Conservation (phyloP, 1,140 invertebrate species). For the Littorina saxatilis region DNA sequence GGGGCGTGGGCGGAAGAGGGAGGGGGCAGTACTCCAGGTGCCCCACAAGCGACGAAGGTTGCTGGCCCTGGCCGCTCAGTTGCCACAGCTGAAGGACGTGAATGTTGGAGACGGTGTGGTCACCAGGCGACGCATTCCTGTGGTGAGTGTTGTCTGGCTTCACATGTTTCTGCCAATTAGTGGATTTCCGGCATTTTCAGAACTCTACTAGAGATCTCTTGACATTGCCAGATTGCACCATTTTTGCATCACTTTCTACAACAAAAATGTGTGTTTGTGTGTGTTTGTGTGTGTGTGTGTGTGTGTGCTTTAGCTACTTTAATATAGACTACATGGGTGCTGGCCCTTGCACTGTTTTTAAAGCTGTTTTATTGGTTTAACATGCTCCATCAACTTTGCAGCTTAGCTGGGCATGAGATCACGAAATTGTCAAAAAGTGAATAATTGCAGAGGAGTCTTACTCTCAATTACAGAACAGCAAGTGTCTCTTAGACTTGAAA, state of each 20-base stretch:
- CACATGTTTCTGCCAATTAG: neutral
- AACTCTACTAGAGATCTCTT: neutral
- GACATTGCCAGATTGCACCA: neutral
- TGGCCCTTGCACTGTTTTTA: neutral
- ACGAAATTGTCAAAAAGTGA: no score
- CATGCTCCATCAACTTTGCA: no score
- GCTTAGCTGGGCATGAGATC: no score
- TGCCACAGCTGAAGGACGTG: constrained; percentile 35
- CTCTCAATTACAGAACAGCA: no score
- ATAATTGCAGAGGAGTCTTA: no score
- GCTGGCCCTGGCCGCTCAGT: neutral
- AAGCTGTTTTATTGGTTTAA: neutral
- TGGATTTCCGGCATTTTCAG: no score
- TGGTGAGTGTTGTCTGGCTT: constrained; percentile 41
- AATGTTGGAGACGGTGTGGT: constrained; percentile 53
- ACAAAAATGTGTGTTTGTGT: neutral
- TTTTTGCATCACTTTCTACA: neutral
- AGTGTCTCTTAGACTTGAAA: no score
- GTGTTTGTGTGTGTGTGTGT: no score
- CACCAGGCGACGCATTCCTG: constrained; percentile 49
- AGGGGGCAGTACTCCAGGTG: constrained; percentile 2
- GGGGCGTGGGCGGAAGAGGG: constrained; percentile 5
- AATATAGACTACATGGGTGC: neutral
- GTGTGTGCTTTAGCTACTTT: neutral
- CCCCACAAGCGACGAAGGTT: constrained; percentile 44